Evolutionary conservation across 2,113 vertebrate species (phyloP).

Genomic region (Rana temporaria): DNA sequence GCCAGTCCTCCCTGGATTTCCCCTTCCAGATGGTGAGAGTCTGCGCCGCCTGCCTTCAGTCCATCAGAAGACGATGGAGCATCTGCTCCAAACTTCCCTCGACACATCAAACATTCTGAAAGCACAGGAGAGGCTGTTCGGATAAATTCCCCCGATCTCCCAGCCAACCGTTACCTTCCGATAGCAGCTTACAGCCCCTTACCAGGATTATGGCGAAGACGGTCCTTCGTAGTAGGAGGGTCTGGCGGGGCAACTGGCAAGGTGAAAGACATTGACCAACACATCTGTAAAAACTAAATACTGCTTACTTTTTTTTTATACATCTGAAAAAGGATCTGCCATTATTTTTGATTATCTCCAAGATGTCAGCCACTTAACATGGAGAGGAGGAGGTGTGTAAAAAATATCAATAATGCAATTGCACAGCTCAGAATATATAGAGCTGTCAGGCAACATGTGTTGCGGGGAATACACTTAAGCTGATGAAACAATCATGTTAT

Average conservation of each 20-base stretch:
- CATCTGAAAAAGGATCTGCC: not conserved
- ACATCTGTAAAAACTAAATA: not conserved
- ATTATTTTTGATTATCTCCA: not conserved
- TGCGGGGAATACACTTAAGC: constrained; percentile 26
- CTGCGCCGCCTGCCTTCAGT: constrained; percentile 18
- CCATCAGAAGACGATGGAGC: constrained; percentile 43
- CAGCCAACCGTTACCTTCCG: constrained; percentile 16
- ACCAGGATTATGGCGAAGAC: not conserved
- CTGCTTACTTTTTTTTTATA: not conserved
- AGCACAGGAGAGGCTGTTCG: constrained; percentile 20
- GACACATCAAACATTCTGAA: constrained; percentile 45
- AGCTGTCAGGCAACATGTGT: constrained; percentile 34
- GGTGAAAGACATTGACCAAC: not conserved
- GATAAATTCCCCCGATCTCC: constrained; percentile 2
- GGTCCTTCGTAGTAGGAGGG: not conserved
- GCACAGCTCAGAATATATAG: constrained; percentile 36
- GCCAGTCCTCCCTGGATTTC: constrained; percentile 22
- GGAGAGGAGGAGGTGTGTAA: not conserved
- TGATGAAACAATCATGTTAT: constrained; percentile 11
- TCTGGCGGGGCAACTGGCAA: not conserved
- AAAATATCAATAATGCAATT: constrained; percentile 39
- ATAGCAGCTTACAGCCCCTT: not conserved
- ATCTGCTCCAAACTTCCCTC: constrained; percentile 49
- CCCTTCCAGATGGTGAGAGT: constrained; percentile 44
- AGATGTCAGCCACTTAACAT: not conserved